phyloP scores from a whole-genome alignment of 2,113 vertebrate genomes.

The Melanerpes aurifrons region DNA sequence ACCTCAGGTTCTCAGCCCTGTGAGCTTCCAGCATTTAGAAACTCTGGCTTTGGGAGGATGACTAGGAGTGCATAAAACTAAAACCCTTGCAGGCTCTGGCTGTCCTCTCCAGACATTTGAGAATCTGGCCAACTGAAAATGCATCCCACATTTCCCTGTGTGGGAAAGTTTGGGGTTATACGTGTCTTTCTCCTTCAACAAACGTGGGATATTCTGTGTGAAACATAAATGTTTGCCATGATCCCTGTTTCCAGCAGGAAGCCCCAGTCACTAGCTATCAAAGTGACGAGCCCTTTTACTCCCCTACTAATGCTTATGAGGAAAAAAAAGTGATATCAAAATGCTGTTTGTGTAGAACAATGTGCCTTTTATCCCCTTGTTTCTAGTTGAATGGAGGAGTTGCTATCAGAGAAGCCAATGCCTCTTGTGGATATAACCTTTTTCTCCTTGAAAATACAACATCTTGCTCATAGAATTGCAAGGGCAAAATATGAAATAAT shows the following conservation, averaged over 20 bases:
- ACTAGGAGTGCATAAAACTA: background rate
- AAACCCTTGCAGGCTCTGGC: background rate
- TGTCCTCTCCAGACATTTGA: background rate
- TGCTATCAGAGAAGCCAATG: background rate
- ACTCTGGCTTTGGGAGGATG: background rate
- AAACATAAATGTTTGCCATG: background rate
- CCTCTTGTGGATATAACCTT: background rate
- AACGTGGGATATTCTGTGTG: background rate
- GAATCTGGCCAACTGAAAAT: constrained; percentile 8
- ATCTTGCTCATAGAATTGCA: background rate
- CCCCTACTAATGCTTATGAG: background rate
- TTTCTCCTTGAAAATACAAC: background rate
- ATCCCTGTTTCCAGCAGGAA: constrained; percentile 33
- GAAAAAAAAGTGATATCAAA: background rate
- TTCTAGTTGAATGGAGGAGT: background rate
- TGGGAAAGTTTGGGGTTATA: constrained; percentile 7
- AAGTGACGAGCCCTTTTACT: constrained; percentile 32
- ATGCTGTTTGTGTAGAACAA: background rate
- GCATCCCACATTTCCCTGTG: background rate
- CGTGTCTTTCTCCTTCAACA: background rate
- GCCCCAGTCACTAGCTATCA: constrained; percentile 19
- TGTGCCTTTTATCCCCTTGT: background rate
- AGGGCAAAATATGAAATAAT: background rate
- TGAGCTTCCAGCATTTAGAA: background rate
- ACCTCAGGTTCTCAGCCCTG: background rate